A percentile compares a stretch with the other conserved stretches of the same genome.
Evolutionary conservation across 2,113 vertebrate genomes (phyloP).

Genomic region (Chloroceryle aenea): DNA sequence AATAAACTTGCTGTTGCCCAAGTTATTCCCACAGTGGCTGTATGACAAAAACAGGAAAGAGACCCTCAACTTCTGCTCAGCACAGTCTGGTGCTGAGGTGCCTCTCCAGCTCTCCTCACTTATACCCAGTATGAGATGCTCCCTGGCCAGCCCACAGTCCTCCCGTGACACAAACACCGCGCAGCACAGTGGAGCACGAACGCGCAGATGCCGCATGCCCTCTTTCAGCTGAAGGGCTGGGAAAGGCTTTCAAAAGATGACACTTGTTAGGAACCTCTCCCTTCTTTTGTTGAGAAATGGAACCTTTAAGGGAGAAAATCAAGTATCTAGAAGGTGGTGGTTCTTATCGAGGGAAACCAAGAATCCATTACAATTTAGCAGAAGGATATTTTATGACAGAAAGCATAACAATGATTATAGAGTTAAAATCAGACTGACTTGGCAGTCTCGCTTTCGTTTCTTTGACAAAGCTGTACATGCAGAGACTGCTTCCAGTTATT

Average conservation of each 20-base stretch:
- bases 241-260: neutral
- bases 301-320: neutral
- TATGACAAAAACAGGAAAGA: neutral
- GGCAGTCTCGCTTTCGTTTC: neutral
- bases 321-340: neutral
- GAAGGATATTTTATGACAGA: neutral
- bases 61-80: neutral
- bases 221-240: neutral
- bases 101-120: neutral
- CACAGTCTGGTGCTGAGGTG: accelerated
- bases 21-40: neutral
- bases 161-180: accelerated
- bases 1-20: neutral
- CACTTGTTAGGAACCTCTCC: neutral
- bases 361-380: neutral
- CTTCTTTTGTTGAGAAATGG: too few relatives aligned
- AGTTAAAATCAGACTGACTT: neutral
- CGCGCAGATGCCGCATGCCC: neutral
- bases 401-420: neutral
- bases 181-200: neutral
- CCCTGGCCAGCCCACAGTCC: neutral
- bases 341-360: neutral
- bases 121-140: accelerated
- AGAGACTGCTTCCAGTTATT: neutral
- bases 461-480: neutral